Evolutionary conservation across 2,888 invertebrate genomes (phyloP).

Genomic region (Xestobium rufovillosum): DNA sequence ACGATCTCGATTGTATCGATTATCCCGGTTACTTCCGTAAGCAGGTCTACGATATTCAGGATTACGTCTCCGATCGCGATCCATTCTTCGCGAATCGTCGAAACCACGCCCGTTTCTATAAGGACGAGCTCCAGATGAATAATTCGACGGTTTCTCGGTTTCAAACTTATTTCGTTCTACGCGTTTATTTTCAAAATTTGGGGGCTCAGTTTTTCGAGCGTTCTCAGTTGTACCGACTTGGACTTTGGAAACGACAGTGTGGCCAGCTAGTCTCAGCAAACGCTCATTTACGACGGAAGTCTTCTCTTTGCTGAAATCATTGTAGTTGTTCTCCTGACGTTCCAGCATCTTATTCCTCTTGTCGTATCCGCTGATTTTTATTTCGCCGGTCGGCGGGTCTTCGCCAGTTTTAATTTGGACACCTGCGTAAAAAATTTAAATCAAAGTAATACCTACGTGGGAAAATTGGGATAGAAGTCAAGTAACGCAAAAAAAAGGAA

Average conservation of each 20-base stretch:
- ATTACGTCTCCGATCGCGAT: too few species aligned
- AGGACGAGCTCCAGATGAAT: not conserved
- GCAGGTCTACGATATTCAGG: too few species aligned
- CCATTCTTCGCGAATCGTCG: not conserved
- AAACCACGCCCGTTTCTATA: not conserved
- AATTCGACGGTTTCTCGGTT: constrained; percentile 31
- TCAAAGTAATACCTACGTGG: too few species aligned
- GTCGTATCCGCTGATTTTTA: constrained; percentile 35
- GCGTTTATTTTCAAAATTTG: constrained; percentile 7
- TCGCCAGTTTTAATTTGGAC: constrained; percentile 41
- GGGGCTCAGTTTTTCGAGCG: not conserved
- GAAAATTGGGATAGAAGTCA: too few species aligned
- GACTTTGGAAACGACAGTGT: too few species aligned
- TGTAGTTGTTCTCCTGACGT: constrained; percentile 8
- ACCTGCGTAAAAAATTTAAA: too few species aligned
- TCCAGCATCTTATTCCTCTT: constrained; percentile 28
- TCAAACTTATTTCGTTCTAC: constrained; percentile 37
- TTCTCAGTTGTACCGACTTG: not conserved
- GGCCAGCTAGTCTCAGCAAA: too few species aligned
- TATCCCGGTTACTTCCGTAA: too few species aligned
- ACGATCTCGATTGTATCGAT: constrained; percentile 37
- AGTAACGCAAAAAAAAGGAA: too few species aligned
- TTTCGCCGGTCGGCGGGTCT: constrained; percentile 35
- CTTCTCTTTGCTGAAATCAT: constrained; percentile 8
- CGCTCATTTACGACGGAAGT: constrained; percentile 6